Base-by-base conservation (phyloP, 2,888 invertebrate species). In the Onthophagus sagittarius region DNA sequence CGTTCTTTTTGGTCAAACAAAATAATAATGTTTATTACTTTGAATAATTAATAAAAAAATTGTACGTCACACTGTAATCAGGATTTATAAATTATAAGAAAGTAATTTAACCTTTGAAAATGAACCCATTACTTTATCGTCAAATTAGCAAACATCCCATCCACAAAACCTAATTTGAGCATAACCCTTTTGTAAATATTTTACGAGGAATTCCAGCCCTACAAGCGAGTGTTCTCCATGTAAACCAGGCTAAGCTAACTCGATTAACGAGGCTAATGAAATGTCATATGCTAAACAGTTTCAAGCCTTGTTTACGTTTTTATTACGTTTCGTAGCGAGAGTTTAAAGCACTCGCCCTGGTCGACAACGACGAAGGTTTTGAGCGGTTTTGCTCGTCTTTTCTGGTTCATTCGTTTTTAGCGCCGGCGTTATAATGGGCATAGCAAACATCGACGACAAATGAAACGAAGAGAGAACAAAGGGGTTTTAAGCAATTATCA, bases 221-320 rank as follows among this genome's bases (percentile, higher is more conserved):
- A 53, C 11, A 53, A 7, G 11, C 7, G 39, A 7, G 39, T 11
- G 39, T 53, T 9, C 39, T 53, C 39, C 39, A 53, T 53, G 11
- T 11, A 53, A 53, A 53, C 39, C 39, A 53, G 39, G 11, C 39
- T 11, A 73, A 71, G 75, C 69, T 74, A 77, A 76, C 77, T 75
- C 74, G 75, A 77, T 78, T 78, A 77, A 74, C 70, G 67, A 62
- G 74, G 73, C 76, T 77, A 77, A 77, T 77, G 77, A 78, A 78
- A 75, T 77, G 76, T 77, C 76, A 76, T 78, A 77, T 77, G 76
- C 78, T 78, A 77, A 76, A 75, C 77, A 74, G 75, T 76, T 70
- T 77, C 76, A 53, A 53, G 78, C 75, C 77, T 77, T 75, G 76
- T 74, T 75, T 72, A 73, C 73, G 76, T 77, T 77, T 77, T 77